These are phyloP conservation scores for Pseudopodoces humilis DNA, from an alignment of 2,113 vertebrate genomes.

Conservation along the genomic window DNA sequence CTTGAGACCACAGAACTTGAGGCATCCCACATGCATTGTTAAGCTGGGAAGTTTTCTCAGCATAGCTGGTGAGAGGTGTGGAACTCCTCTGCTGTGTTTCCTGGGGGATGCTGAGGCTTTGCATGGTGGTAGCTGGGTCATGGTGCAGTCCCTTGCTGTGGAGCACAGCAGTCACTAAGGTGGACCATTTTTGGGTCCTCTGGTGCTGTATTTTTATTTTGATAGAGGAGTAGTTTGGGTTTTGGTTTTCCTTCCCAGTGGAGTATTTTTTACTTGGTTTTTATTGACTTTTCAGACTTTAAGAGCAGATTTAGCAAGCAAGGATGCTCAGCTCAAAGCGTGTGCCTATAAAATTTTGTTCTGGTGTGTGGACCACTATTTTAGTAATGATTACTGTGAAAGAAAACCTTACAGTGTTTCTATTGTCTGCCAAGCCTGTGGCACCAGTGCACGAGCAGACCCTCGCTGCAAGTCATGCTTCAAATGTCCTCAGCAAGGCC, in stretches of 20 bases:
- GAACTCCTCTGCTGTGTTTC: neutral
- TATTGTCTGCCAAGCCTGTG: neutral
- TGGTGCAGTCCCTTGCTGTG: neutral
- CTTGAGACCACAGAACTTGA: neutral
- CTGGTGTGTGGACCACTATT: rapidly evolving
- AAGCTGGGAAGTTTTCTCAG: neutral
- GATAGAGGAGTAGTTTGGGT: neutral
- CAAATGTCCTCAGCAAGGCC: neutral
- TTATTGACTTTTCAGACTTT: neutral
- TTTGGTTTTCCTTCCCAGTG: neutral
- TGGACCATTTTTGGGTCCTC: neutral
- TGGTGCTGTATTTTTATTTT: neutral
- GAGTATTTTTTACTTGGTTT: neutral
- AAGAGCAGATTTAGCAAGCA: neutral
- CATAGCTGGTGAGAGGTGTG: neutral
- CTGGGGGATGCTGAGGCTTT: neutral
- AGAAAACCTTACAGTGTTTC: neutral
- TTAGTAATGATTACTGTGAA: neutral
- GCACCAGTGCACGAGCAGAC: neutral
- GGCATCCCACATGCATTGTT: rapidly evolving
- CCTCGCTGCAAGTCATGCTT: neutral
- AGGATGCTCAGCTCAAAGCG: neutral
- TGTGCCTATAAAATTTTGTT: neutral
- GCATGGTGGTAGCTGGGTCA: neutral
- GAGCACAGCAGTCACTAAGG: neutral